Evolutionary conservation across 2,113 vertebrate species (phyloP).

Genomic region (Microtus pennsylvanicus): DNA sequence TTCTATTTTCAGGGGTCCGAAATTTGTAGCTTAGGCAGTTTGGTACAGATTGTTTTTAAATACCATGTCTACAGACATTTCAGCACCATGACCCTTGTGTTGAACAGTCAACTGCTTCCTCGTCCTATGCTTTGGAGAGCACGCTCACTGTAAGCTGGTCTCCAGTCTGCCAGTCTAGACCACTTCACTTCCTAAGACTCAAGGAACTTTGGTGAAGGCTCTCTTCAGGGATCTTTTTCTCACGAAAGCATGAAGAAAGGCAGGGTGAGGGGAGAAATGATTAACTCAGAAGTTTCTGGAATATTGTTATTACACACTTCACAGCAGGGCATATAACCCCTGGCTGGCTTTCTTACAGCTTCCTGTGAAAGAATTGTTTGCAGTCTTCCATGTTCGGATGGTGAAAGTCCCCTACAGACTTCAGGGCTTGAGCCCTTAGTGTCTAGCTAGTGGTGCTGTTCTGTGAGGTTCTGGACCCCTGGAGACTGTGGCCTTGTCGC

Average conservation of each 20-base stretch:
- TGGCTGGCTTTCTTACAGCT: not conserved
- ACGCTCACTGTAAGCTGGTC: fast-evolving
- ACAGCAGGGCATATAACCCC: not conserved
- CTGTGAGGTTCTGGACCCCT: not conserved
- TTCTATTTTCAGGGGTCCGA: constrained; percentile 60
- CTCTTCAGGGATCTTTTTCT: not conserved
- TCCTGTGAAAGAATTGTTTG: not conserved
- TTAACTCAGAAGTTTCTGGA: not conserved
- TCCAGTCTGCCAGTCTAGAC: not conserved
- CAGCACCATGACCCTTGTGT: not conserved
- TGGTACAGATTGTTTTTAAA: not conserved
- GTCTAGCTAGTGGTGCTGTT: not conserved
- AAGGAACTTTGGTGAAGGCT: not conserved
- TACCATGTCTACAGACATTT: not conserved
- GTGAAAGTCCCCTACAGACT: not conserved
- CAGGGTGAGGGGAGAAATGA: not conserved
- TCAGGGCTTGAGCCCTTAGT: not conserved
- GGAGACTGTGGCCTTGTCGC: not conserved
- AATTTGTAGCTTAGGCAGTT: constrained; percentile 40
- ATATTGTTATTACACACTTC: not conserved
- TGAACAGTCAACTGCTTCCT: not conserved
- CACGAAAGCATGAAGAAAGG: not conserved
- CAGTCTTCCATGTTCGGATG: not conserved
- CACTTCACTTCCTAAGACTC: not conserved
- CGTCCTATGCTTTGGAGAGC: not conserved